Evolutionary conservation across 1,140 invertebrate species (phyloP).

Genomic region (Forficula auricularia): DNA sequence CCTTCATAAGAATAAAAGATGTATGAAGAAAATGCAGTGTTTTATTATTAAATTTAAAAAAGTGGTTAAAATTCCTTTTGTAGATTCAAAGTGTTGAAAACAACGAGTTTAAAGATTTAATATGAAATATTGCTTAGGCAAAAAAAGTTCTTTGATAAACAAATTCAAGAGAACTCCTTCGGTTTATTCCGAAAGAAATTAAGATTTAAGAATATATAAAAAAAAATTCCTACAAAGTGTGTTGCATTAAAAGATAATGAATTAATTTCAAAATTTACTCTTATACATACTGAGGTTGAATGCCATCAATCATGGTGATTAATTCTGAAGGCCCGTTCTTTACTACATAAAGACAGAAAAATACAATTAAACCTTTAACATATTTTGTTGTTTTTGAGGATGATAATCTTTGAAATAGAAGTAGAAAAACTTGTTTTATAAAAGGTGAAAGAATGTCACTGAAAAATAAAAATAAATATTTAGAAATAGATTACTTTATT

Average conservation of each 20-base stretch:
- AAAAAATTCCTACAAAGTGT: too few relatives aligned
- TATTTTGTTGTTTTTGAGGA: constrained; percentile 90
- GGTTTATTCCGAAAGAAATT: too few relatives aligned
- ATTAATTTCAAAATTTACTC: background rate
- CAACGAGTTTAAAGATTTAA: too few relatives aligned
- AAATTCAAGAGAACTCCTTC: too few relatives aligned
- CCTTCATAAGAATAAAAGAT: too few relatives aligned
- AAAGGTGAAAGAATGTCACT: constrained; percentile 51
- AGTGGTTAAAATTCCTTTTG: too few relatives aligned
- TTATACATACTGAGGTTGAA: constrained; percentile 61
- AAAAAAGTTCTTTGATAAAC: too few relatives aligned
- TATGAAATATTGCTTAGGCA: too few relatives aligned
- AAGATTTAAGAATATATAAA: too few relatives aligned
- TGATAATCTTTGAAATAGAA: constrained; percentile 80
- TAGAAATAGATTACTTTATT: constrained; percentile 15
- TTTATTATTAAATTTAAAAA: too few relatives aligned
- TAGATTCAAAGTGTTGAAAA: too few relatives aligned
- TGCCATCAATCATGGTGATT: constrained; percentile 61
- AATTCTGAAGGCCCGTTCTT: constrained; percentile 55
- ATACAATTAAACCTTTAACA: constrained; percentile 72
- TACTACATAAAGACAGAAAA: constrained; percentile 69
- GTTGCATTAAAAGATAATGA: background rate
- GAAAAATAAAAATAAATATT: constrained; percentile 22
- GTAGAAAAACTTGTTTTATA: constrained; percentile 73
- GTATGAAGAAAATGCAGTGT: too few relatives aligned